Evolutionary conservation across 2,888 invertebrate species (phyloP).

Genomic region (Zhuqinia jingwanae): DNA sequence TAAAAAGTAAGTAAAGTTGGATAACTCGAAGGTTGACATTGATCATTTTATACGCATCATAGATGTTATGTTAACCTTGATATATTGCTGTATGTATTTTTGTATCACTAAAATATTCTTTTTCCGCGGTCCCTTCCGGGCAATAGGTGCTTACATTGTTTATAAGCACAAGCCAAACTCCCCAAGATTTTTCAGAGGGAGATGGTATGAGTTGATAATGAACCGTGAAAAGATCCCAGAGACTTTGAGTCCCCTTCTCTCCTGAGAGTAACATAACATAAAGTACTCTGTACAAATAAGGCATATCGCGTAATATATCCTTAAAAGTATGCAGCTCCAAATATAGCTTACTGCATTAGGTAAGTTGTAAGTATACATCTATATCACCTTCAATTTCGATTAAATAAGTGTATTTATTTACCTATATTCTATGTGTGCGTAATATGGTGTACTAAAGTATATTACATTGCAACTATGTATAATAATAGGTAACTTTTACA

Average conservation of each 20-base stretch:
- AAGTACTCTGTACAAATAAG: not conserved
- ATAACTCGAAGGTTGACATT: too few relatives aligned
- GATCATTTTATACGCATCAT: too few relatives aligned
- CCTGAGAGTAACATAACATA: not conserved
- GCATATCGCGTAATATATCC: too few relatives aligned
- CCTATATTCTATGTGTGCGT: too few relatives aligned
- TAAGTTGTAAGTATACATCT: not conserved
- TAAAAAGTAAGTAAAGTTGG: too few relatives aligned
- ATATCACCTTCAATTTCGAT: conserved; percentile 1
- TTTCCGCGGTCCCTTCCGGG: conserved; percentile 60
- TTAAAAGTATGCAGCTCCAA: too few relatives aligned
- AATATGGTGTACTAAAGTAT: too few relatives aligned
- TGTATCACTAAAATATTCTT: not conserved
- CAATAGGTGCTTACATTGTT: not conserved
- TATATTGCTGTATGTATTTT: too few relatives aligned
- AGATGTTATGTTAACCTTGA: too few relatives aligned
- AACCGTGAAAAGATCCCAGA: not conserved
- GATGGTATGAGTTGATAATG: conserved; percentile 41
- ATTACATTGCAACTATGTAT: too few relatives aligned
- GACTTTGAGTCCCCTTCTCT: not conserved
- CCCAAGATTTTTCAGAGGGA: conserved; percentile 22
- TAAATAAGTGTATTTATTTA: too few relatives aligned
- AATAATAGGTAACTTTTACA: not conserved
- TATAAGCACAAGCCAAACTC: conserved; percentile 56
- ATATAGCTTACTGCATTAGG: too few relatives aligned